Evolutionary conservation across 2,113 vertebrate genomes (phyloP).

Genomic region (Micromys minutus): DNA sequence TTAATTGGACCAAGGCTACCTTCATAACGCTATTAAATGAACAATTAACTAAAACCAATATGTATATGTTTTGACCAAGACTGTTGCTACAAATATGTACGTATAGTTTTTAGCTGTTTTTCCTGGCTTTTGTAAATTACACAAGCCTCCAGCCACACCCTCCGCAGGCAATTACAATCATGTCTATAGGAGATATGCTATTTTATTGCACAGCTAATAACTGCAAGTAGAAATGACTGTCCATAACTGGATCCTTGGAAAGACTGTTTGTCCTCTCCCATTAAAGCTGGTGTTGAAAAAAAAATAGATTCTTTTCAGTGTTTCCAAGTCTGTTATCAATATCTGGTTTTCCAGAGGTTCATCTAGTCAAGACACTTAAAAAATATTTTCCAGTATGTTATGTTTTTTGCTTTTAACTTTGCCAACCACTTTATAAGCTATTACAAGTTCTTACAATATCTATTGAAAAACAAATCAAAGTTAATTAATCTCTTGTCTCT

Average conservation of each 20-base stretch:
- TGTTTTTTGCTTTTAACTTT: not conserved
- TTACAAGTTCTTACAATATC: not conserved
- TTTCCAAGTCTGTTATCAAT: not conserved
- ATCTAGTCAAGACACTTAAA: not conserved
- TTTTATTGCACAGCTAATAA: not conserved
- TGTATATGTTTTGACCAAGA: not conserved
- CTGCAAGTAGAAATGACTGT: not conserved
- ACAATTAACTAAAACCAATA: not conserved
- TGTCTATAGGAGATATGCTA: not conserved
- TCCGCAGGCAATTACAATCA: not conserved
- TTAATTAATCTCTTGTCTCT: not conserved
- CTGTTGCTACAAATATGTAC: not conserved
- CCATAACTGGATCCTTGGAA: no score
- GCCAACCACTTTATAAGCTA: not conserved
- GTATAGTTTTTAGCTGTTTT: not conserved
- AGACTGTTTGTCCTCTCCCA: not conserved
- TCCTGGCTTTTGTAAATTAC: not conserved
- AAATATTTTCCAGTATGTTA: not conserved
- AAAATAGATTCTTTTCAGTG: not conserved
- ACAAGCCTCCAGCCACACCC: not conserved
- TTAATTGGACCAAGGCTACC: not conserved
- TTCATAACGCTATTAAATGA: not conserved
- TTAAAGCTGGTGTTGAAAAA: not conserved
- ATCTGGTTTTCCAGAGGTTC: not conserved
- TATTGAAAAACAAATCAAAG: not conserved